Evolutionary conservation across 2,797 vertebrate species (phyloP).

Genomic region (Pyrocephalus nanus): DNA sequence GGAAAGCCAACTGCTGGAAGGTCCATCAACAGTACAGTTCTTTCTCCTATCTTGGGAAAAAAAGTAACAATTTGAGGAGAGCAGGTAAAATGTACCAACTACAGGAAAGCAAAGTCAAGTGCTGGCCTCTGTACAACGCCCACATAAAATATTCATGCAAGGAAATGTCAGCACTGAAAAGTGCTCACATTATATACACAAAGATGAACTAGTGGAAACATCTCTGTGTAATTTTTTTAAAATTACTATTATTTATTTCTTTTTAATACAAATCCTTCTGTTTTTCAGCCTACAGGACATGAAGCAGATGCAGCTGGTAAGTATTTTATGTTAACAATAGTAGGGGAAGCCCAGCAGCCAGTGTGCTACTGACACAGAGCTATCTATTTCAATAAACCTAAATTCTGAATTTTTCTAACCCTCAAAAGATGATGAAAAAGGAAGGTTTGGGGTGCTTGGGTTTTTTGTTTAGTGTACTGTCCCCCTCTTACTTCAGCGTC

Average conservation of each 20-base stretch:
- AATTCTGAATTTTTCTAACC: not conserved
- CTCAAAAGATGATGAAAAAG: not conserved
- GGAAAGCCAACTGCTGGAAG: not conserved
- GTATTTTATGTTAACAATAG: not conserved
- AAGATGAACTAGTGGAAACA: not conserved
- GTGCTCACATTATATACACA: not conserved
- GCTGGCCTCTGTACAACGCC: not conserved
- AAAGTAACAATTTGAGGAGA: not conserved
- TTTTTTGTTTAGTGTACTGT: not conserved
- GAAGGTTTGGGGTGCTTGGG: not conserved
- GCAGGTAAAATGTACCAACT: not conserved
- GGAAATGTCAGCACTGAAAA: not conserved
- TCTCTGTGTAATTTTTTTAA: not conserved
- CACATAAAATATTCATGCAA: not conserved
- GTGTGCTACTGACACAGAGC: not conserved
- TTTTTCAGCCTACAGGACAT: not conserved
- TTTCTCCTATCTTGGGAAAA: not conserved
- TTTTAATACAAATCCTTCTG: not conserved
- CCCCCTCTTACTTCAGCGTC: accelerated
- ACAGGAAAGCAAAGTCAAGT: not conserved
- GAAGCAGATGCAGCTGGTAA: not conserved
- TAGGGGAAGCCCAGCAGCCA: not conserved
- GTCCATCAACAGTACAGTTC: not conserved
- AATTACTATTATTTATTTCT: not conserved
- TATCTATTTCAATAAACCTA: not conserved